A percentile compares a stretch with the other conserved stretches of the same genome.
These are phyloP conservation scores for Hiodon tergisus DNA, from an alignment of 2,113 vertebrate genomes.

Conservation along the genomic window DNA sequence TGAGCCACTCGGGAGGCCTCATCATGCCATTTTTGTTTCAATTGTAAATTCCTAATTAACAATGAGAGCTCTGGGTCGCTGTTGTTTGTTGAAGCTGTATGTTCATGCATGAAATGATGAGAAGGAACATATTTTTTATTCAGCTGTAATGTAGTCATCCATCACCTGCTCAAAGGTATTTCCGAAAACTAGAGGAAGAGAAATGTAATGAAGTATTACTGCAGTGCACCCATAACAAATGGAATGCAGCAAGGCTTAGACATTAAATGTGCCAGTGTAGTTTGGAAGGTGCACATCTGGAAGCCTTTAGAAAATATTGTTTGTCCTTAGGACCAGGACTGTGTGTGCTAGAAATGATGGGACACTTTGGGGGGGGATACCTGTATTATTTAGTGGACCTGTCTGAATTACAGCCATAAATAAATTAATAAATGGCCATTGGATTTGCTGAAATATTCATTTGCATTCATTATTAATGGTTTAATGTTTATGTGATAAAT, in stretches of 20 bases:
- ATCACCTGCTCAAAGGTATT: slow-evolving; percentile 1
- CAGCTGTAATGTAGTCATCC: slow-evolving; percentile 3
- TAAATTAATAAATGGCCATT: background rate
- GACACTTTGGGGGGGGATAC: background rate
- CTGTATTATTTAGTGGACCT: no score
- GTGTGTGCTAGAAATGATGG: no score
- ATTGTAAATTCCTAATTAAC: background rate
- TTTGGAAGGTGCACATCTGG: background rate
- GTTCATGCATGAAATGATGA: background rate
- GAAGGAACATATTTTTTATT: background rate
- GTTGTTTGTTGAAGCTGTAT: background rate
- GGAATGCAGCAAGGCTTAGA: slow-evolving; percentile 28
- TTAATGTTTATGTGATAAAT: background rate
- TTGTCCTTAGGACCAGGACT: background rate
- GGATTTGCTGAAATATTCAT: background rate
- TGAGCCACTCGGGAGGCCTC: background rate
- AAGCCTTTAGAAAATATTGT: background rate
- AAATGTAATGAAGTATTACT: slow-evolving; percentile 18
- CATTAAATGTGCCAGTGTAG: slow-evolving; percentile 31
- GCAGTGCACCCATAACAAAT: slow-evolving; percentile 14
- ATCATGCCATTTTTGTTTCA: background rate
- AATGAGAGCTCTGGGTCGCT: background rate
- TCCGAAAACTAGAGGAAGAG: background rate
- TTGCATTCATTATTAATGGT: background rate
- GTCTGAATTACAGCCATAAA: no score